Percentiles rank a stretch among this genome's conserved stretches.
phyloP scores from a whole-genome alignment of 2,888 invertebrate species.

The Trissolcus japonicus region DNA sequence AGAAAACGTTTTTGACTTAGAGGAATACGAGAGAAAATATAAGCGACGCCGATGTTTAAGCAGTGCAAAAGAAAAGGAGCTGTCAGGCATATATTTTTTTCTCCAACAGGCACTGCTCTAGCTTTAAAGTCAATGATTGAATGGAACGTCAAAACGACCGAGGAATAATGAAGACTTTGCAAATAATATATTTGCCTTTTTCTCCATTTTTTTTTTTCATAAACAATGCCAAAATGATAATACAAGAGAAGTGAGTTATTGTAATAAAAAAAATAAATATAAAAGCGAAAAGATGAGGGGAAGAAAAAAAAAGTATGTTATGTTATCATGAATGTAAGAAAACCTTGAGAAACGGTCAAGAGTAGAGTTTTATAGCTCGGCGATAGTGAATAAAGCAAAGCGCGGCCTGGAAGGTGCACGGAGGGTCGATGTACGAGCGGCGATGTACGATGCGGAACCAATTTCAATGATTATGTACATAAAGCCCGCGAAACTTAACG shows the following conservation, averaged over 20 bases:
- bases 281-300: not conserved
- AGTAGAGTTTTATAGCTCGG: conserved; percentile 25
- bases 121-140: too few species aligned
- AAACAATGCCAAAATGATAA: not conserved
- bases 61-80: conserved; percentile 6
- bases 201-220: not conserved
- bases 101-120: not conserved
- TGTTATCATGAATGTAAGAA: conserved; percentile 6
- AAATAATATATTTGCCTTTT: not conserved
- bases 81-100: conserved; percentile 1
- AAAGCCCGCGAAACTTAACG: conserved; percentile 49
- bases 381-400: conserved; percentile 39
- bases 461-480: conserved; percentile 53
- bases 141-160: too few species aligned
- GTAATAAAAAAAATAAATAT: too few species aligned
- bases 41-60: conserved; percentile 8
- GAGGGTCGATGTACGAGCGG: conserved; percentile 55
- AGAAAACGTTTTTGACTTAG: conserved; percentile 21
- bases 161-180: too few species aligned
- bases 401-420: conserved; percentile 43
- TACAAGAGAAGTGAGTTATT: not conserved
- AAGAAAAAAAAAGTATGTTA: not conserved
- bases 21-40: conserved; percentile 1
- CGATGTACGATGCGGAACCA: conserved; percentile 57
- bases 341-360: conserved; percentile 32